Base-by-base conservation (phyloP, 1,140 invertebrate species). In the Diabrotica undecimpunctata region DNA sequence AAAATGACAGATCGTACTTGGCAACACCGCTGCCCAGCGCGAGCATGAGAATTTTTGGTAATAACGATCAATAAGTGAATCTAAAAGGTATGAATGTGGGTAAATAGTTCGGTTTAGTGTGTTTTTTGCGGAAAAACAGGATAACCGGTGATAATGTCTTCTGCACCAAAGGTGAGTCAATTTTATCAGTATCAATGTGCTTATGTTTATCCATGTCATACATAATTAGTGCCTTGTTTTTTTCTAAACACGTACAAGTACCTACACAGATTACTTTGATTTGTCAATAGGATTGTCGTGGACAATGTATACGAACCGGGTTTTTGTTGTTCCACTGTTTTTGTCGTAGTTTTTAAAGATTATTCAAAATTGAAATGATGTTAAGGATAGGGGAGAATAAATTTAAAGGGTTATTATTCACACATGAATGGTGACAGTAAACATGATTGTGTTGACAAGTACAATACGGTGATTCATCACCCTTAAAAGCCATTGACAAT, bases 21-120 rank as follows among this genome's bases (percentile, higher is more conserved):
- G 58, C 58, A 60, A 60, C 58, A 50, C 13, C 35, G 58, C 12
- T 7, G 9, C 10, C 35, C 25, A 51, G 58, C 58, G 58, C 58
- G 58, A 60, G 58, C 58, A 50, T 12, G 38, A 50, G 12, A 60
- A 57, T 60, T 60, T 58, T 60, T 41, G 58, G 38, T 35, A 46
- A 60, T 46, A 60, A 50, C n/a, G 58, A 60, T 60, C 58, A 60
- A 60, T 60, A 60, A 60, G n/a, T 35, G n/a, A 11, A 57, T 37
- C n/a, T 57, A 57, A 37, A n/a, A 57, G 36, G 35, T 8, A 57
- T 37, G 55, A 7, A 57, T 37, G 55, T 57, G 12, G 12, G 37
- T 57, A 38, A 37, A 37, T 8, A 46, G 36, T 37, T 37, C 36
- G 10, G 11, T n/a, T 25, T 57, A 37, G 35, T 57, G 35, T n/a